Evolutionary conservation across 2,113 vertebrate species (phyloP), one percentile per base, ranked within the genome.

Genomic region (Silurus asotus): DNA sequence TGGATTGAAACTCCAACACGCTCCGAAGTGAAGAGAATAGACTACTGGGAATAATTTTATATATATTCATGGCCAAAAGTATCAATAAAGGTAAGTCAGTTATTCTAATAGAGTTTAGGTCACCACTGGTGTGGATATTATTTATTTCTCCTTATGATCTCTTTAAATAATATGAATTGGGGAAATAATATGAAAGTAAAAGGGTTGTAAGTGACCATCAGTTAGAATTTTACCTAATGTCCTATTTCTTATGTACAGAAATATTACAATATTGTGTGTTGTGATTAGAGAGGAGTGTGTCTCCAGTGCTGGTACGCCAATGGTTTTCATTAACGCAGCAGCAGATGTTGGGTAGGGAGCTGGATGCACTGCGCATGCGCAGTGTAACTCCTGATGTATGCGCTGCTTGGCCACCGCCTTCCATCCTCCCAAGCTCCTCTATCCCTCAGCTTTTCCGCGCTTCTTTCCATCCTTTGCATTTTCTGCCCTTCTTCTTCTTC

Each of bases 331-430:
- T 51, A 70, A 45, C 78, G 64, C 83, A 84, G 81, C 65, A 82
- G 82, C 83, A 72, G 78, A 84, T 59, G 69, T 23, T 74, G 69
- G 69, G 11, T 0, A 23, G 84, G 9, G 61, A 85, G 84, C 76
- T 28, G 78, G 84, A 88, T 84, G 84, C 67, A 77, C 6, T 82
- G 88, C 89, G 86, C 89, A 89, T 45, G 25, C 89, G 88, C 88
- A 86, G 11, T 87, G 59, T 58, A 49, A 61, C 79, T 45, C 72
- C 45, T 37, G 65, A 61, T 64, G 69, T 90, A 92, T 92, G 90
- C 89, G 91, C 90, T 90, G 87, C 88, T 92, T 87, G 92, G 93
- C 93, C 95, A 92, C 94, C 95, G 95, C 95, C 95, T 94, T 93
- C 93, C 89, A 89, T 64, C 81, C 87, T 58, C 61, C 13, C 83